Conservation (phyloP, 2,888 invertebrate genomes). For the Colostygia pectinataria region DNA sequence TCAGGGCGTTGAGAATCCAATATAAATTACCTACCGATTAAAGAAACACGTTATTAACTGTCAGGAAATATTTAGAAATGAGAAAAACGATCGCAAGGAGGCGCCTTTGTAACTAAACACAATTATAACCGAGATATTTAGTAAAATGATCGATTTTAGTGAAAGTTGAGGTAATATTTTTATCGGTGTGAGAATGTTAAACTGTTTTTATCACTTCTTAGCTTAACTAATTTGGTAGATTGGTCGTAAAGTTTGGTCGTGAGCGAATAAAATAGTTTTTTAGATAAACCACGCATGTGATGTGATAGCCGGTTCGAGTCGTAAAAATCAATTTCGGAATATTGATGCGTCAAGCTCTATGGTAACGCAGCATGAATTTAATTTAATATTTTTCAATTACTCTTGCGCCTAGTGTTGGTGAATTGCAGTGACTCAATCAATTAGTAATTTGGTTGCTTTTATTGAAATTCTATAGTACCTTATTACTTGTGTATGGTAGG, state of each 20-base stretch:
- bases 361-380: conserved; percentile 51
- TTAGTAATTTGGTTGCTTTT: conserved; percentile 31
- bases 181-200: conserved; percentile 56
- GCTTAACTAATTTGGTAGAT: conserved; percentile 56
- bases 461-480: conserved; percentile 25
- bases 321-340: conserved; percentile 58
- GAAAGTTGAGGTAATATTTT: conserved; percentile 51
- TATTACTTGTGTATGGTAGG: neutral
- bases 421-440: conserved; percentile 28
- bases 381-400: conserved; percentile 39
- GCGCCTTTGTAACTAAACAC: conserved; percentile 51
- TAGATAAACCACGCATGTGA: conserved; percentile 56
- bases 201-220: conserved; percentile 60
- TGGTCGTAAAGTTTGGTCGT: conserved; percentile 53
- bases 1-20: conserved; percentile 65
- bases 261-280: conserved; percentile 44
- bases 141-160: conserved; percentile 56
- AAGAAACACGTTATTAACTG: conserved; percentile 65
- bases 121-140: conserved; percentile 53
- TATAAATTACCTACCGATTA: conserved; percentile 75
- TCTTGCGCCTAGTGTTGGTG: conserved; percentile 6
- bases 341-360: conserved; percentile 52
- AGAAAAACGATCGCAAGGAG: conserved; percentile 49
- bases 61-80: conserved; percentile 53
- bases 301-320: conserved; percentile 54